These are phyloP conservation scores for Coelinius sp. DNA, from an alignment of 2,888 invertebrate species.

Conservation along the genomic window DNA sequence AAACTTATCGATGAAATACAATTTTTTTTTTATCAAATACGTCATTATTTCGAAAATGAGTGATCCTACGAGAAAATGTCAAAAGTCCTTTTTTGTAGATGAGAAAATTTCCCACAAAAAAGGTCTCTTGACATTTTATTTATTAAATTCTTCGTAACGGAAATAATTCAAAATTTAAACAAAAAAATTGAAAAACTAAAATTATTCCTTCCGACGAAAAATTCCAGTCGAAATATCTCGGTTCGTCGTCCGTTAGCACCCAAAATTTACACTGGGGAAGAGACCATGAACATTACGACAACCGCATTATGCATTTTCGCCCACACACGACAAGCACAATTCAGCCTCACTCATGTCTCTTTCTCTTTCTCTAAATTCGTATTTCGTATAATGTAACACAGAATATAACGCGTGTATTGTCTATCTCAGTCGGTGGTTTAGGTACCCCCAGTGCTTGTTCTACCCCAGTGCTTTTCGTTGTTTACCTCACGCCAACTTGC, in stretches of 20 bases:
- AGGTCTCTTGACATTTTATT: no score
- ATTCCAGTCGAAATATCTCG: background rate
- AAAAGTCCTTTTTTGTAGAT: background rate
- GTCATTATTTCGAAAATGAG: background rate
- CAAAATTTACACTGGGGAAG: background rate
- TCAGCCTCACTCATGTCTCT: constrained; percentile 2
- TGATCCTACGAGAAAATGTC: background rate
- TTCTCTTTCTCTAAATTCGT: constrained; percentile 6
- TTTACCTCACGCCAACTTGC: constrained; percentile 15
- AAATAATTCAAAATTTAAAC: no score
- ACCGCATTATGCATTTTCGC: constrained; percentile 17
- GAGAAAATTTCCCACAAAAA: background rate
- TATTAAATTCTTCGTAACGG: no score
- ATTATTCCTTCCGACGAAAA: no score
- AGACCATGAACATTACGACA: constrained; percentile 16
- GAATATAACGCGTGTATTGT: background rate
- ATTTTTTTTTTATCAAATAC: background rate
- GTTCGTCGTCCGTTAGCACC: constrained; percentile 15
- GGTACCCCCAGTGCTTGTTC: constrained; percentile 17
- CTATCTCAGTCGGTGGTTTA: constrained; percentile 8
- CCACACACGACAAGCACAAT: constrained; percentile 15
- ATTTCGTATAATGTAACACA: background rate
- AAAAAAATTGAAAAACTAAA: no score
- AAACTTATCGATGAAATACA: background rate
- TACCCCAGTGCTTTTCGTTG: constrained; percentile 4